Evolutionary conservation across 2,888 invertebrate species (phyloP), one percentile per base, ranked within the genome.

Genomic region (Amphipyra berbera): DNA sequence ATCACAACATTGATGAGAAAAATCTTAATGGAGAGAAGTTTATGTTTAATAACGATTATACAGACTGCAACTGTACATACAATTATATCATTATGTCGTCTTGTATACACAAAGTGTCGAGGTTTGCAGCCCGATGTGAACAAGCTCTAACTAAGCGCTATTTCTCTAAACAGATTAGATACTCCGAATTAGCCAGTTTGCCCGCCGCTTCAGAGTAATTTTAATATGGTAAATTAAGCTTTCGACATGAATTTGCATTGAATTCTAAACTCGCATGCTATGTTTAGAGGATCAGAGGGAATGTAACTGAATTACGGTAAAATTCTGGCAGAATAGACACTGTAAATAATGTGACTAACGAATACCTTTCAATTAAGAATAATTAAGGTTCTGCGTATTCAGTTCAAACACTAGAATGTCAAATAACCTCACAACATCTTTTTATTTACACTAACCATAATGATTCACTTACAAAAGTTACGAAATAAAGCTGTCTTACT

Each of bases 61-160:
- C 2, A 21, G 21, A 21, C 21, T 21, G n/a, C n/a, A 21, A 21
- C 21, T 30, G 6, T 6, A 30, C 30, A 30, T 6, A 30, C 30
- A 21, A 21, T 21, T 21, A 8, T 38, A 21, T 10, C 2, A 0
- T 8, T 12, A 14, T 27, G 0, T 38, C 14, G 0, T 6, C 13
- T 14, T 46, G 21, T 21, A 8, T 15, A n/a, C 47, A 15, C n/a
- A 41, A 42, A 49, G 30, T 48, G 33, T 38, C 14, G 6, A 47
- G 2, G 37, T 75, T 75, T 52, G 9, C 76, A 57, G 21, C 4
- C 0, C 10, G 7, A 42, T 54, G 71, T 41, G 54, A 70, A 70
- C 57, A 70, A 75, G 33, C 46, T 41, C 53, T 73, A 69, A 74
- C 35, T 75, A 54, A 75, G 0, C 49, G 35, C 21, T 27, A 44